These are phyloP conservation scores for Lithophane ornitopus DNA, from an alignment of 2,888 invertebrate species.

Conservation along the genomic window DNA sequence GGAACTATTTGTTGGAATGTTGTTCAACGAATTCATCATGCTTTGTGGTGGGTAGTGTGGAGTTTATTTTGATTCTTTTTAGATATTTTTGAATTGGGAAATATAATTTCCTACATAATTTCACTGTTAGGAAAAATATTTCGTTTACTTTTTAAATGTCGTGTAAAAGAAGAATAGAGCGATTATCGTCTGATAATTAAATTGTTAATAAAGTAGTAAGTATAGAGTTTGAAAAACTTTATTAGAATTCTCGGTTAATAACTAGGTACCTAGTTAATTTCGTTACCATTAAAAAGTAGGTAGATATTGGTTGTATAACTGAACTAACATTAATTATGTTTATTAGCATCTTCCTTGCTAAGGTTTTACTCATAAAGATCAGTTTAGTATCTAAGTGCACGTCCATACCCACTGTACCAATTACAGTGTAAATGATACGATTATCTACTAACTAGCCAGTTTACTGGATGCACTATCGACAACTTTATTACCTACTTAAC, in stretches of 20 bases:
- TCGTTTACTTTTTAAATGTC: neutral
- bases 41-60: conserved; percentile 51
- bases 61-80: conserved; percentile 15
- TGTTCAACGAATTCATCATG: conserved; percentile 45
- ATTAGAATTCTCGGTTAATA: neutral
- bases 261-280: neutral
- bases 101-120: neutral
- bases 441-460: conserved; percentile 29
- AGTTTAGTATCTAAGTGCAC: neutral
- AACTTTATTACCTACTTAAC: conserved; percentile 30
- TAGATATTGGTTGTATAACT: neutral
- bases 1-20: conserved; percentile 55
- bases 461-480: conserved; percentile 44
- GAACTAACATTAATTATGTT: neutral
- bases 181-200: neutral
- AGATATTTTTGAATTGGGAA: neutral
- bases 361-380: neutral
- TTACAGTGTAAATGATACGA: conserved; percentile 37
- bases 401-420: conserved; percentile 32
- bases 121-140: no score
- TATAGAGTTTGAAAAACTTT: conserved; percentile 3
- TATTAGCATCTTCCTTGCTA: neutral
- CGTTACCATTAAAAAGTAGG: neutral
- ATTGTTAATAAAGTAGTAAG: neutral
- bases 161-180: neutral